These are phyloP conservation scores for Pammene aurita DNA, from an alignment of 2,888 invertebrate genomes.

Conservation along the genomic window DNA sequence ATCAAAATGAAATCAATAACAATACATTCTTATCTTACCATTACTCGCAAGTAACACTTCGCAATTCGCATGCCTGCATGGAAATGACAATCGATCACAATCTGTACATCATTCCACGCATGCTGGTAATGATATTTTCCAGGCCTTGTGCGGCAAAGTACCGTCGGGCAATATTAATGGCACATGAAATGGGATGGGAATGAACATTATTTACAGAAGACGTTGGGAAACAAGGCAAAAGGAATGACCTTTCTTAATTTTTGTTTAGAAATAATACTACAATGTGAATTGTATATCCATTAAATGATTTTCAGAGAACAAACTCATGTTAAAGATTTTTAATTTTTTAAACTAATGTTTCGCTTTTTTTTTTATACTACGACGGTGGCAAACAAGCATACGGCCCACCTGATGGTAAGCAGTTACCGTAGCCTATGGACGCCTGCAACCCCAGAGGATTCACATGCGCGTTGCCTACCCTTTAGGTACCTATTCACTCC, in stretches of 20 bases:
- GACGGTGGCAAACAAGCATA: no score
- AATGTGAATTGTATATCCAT: no score
- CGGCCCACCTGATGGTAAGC: no score
- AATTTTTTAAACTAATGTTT: no score
- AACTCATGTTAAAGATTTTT: no score
- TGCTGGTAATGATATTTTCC: slow-evolving; percentile 27
- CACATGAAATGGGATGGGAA: slow-evolving; percentile 7
- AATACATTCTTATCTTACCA: slow-evolving; percentile 12
- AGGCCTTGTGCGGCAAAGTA: slow-evolving; percentile 10
- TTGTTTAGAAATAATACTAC: no score
- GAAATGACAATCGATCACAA: slow-evolving; percentile 22
- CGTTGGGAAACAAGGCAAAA: not conserved
- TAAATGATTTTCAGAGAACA: no score
- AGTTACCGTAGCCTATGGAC: no score
- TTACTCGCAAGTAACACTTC: slow-evolving; percentile 1
- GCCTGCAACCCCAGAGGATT: no score
- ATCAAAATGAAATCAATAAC: slow-evolving; percentile 14
- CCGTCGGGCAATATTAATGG: slow-evolving; percentile 9
- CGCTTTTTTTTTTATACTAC: no score
- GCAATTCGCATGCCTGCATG: slow-evolving; percentile 32
- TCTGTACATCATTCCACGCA: slow-evolving; percentile 34
- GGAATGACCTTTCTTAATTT: not conserved
- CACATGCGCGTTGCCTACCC: no score
- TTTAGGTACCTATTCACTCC: no score
- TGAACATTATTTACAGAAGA: slow-evolving; percentile 25